A percentile compares a stretch with the other conserved stretches of the same genome.
Evolutionary conservation across 2,888 invertebrate genomes (phyloP).

Genomic region (Ochropleura plecta): DNA sequence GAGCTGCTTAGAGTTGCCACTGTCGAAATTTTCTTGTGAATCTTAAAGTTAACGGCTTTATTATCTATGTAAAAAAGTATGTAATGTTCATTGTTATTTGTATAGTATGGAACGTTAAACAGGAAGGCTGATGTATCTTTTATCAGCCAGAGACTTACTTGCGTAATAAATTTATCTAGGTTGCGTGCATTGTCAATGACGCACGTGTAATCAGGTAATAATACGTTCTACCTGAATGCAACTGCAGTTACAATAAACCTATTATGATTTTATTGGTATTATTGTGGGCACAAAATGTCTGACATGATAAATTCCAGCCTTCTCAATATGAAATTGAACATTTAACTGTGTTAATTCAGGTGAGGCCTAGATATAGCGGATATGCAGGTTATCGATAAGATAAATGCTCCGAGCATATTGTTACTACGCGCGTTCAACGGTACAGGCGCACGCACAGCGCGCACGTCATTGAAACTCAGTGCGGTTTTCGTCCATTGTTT

Average conservation of each 20-base stretch:
- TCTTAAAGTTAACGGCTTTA: slow-evolving; percentile 42
- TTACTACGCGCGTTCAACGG: slow-evolving; percentile 70
- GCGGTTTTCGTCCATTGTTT: slow-evolving; percentile 66
- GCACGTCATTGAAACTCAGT: slow-evolving; percentile 51
- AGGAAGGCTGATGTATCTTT: slow-evolving; percentile 29
- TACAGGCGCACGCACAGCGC: slow-evolving; percentile 55
- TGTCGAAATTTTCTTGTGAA: slow-evolving; percentile 55
- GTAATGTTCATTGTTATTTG: slow-evolving; percentile 9
- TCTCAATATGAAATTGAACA: slow-evolving; percentile 42
- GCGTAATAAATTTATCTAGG: slow-evolving; percentile 58
- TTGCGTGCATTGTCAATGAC: slow-evolving; percentile 56
- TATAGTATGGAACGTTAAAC: slow-evolving; percentile 9
- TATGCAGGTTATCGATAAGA: slow-evolving; percentile 69
- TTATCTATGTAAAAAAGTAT: slow-evolving; percentile 30
- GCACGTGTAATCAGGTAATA: slow-evolving; percentile 45
- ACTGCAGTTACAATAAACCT: not conserved
- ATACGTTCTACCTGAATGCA: slow-evolving; percentile 43
- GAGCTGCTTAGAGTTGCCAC: slow-evolving; percentile 51
- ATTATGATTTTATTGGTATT: slow-evolving; percentile 28
- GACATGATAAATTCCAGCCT: slow-evolving; percentile 33
- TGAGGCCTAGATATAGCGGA: slow-evolving; percentile 73
- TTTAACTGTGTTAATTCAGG: slow-evolving; percentile 71
- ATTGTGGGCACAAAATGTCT: slow-evolving; percentile 14
- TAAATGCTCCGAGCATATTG: slow-evolving; percentile 69
- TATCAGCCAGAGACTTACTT: slow-evolving; percentile 32